Evolutionary conservation across 2,113 vertebrate genomes (phyloP), one percentile per base, ranked within the genome.

Genomic region (Amphilophus citrinellus): DNA sequence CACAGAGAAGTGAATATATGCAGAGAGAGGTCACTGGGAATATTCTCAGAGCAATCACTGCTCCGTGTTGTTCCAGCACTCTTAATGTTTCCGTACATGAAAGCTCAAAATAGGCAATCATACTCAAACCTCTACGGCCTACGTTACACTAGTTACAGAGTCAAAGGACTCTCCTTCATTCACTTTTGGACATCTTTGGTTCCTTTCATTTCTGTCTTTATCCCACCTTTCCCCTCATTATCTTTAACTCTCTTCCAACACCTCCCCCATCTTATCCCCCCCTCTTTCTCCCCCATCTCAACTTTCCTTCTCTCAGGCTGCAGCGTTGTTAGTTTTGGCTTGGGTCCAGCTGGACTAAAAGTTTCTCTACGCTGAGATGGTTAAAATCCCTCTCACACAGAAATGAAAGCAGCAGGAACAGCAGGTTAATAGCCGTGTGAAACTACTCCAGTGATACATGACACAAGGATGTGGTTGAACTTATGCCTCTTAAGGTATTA

Each of bases 291-390:
- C 82, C 62, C 53, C 66, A 32, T 66, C 61, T 75, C 62, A 59
- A 58, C 86, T 18, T 65, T 84, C 65, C 84, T 83, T 27, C 86
- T 87, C 81, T 90, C 76, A 22, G 84, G 47, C 84, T 53, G 61
- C 35, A 71, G 61, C 73, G 60, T 77, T 90, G 85, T 94, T 92
- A 73, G 76, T 90, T 71, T 91, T 92, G 90, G 91, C 90, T 39
- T 59, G 9, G 85, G 79, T 44, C 88, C 85, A 89, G 61, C 56
- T 80, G 65, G 53, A 61, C 56, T 68, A 22, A 79, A 84, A 58
- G 79, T 73, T 77, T 87, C 59, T 32, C 79, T 62, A 82, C 65
- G 58, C 68, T 37, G 79, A 82, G 35, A 79, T 79, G 80, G 90
- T 92, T 91, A 88, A 92, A 87, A 47, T 63, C 6, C 61, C n/a